Base-by-base conservation (phyloP, 1,140 invertebrate species). In the Hydropsyche tenuis region DNA sequence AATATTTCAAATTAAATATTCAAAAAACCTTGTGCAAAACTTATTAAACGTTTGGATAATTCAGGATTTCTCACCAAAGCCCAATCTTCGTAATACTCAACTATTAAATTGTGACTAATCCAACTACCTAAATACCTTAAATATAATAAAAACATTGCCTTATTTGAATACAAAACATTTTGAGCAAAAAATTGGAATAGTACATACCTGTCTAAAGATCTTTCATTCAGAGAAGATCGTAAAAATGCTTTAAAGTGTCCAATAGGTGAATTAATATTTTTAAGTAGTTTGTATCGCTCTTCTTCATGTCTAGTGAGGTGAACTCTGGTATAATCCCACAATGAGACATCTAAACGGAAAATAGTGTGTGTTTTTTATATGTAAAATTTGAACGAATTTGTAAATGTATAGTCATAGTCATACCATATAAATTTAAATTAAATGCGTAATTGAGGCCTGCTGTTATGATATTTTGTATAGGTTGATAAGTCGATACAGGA, bases 221-320 rank as follows among this genome's bases (percentile, higher is more conserved):
- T 87, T 83, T 97, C 96, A 87, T 97, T 97, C 9, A 97, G 85
- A 23, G 93, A 86, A 42, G 94, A 91, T 79, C 96, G 83, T 14
- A 97, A 85, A 92, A 95, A 97, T 16, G 95, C 93, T 82, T 93
- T 87, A 14, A 94, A 94, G 75, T 92, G 86, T 18, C 94, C 94
- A 71, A 88, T 86, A 83, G 95, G 93, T 18, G 92, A 94, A 77
- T 89, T 90, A 14, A 97, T 90, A 77, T 92, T 90, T 79, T 91
- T 89, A 27, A 97, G 84, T n/a, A 91, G 86, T 73, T 89, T 87
- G 81, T 94, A 96, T 74, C 95, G 87, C 80, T 96, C 93, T 76
- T 91, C 88, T 81, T 97, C 95, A 84, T 96, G 94, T 84, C 91
- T 91, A 53, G 92, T 96, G 30, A 96, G 81, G 80, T 93, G 89